Evolutionary conservation across 2,888 invertebrate species (phyloP).

Genomic region (Tinea pellionella): DNA sequence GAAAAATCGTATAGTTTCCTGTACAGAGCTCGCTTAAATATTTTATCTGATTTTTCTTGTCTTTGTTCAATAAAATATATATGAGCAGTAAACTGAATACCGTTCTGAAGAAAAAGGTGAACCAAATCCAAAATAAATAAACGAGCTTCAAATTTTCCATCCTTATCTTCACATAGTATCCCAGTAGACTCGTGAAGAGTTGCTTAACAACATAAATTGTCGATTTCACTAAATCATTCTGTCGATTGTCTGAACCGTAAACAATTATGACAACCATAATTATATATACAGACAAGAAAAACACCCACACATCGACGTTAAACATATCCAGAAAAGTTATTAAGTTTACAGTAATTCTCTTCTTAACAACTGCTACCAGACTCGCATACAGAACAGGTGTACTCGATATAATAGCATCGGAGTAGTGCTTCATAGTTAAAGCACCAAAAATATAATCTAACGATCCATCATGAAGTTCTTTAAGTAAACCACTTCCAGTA

Average conservation of each 20-base stretch:
- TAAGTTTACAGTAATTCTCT: not conserved
- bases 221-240: not conserved
- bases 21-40: conserved; percentile 7
- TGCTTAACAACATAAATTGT: not conserved
- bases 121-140: conserved; percentile 13
- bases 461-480: not conserved
- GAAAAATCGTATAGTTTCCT: not conserved
- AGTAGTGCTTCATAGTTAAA: not conserved
- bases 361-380: conserved; percentile 8
- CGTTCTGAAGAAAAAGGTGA: conserved; percentile 3
- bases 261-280: not conserved
- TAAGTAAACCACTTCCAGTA: not conserved
- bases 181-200: not conserved
- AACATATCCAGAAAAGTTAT: not conserved
- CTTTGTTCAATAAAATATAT: not conserved
- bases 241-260: not conserved
- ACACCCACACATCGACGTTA: not conserved
- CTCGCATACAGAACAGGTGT: conserved; percentile 1
- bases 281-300: not conserved
- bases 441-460: conserved; percentile 1
- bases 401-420: not conserved
- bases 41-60: conserved; percentile 8
- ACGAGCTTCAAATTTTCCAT: not conserved
- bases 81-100: conserved; percentile 7
- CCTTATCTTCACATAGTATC: not conserved